phyloP scores from a whole-genome alignment of 2,113 vertebrate genomes.

The Dermatemys mawii region DNA sequence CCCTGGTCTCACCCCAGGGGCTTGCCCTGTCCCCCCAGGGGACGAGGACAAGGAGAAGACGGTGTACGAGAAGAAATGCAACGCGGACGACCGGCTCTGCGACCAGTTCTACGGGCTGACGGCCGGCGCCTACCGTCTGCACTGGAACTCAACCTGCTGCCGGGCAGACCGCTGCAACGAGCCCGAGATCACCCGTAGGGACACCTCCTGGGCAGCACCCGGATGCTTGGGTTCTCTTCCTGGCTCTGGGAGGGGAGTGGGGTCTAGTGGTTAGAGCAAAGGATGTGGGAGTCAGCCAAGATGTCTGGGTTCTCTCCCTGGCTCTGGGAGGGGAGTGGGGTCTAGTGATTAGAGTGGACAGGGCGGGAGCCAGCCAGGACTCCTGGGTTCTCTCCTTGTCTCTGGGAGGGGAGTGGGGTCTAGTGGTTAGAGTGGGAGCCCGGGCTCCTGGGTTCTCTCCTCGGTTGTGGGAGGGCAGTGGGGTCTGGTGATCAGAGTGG shows the following conservation, averaged over 20 bases:
- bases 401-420: not conserved
- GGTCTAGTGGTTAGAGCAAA: not conserved
- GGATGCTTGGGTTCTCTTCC: not conserved
- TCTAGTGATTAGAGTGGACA: not conserved
- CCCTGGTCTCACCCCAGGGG: not conserved
- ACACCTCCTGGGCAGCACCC: not conserved
- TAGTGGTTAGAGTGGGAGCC: no score
- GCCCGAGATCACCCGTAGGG: not conserved
- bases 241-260: not conserved
- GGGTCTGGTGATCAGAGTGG: not conserved
- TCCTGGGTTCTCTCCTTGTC: not conserved
- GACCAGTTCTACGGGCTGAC: not conserved
- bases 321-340: not conserved
- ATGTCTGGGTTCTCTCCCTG: no score
- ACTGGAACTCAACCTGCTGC: not conserved
- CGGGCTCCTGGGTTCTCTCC: no score
- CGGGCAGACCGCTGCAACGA: not conserved
- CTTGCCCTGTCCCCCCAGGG: not conserved
- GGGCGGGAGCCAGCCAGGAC: not conserved
- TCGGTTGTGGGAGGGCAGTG: not conserved
- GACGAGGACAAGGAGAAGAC: not conserved
- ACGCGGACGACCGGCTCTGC: not conserved
- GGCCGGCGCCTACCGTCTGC: not conserved
- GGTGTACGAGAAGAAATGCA: not conserved
- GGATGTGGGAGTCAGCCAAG: no score